Base-by-base conservation (phyloP, 1,140 invertebrate genomes). In the Drosophila punjabiensis region DNA sequence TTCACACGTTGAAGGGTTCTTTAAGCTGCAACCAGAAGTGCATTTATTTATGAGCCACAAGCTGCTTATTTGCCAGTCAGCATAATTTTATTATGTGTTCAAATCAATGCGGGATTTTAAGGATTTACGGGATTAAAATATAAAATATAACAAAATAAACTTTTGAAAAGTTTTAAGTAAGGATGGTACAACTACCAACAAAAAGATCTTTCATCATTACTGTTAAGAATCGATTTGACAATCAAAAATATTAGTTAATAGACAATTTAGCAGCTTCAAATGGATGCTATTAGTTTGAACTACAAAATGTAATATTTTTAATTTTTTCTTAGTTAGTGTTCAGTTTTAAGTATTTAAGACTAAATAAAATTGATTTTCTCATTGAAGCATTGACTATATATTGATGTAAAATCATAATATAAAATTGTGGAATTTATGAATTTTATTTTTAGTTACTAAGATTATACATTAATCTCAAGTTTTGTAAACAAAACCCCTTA, bases 1-100 rank as follows among this genome's bases (percentile, higher is more conserved):
- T 74, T 74, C 67, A 61, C 78, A 75, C 48, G 30, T 48, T 67
- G 30, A 80, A 84, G 81, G 68, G 70, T 59, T 47, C 62, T 76
- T 35, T 43, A 61, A 41, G 50, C 55, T 74, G 35, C 43, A 18
- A 30, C 37, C 24, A 43, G 24, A 37, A 37, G 32, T 35, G 64
- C 53, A 69, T 35, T 56, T 55, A 71, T 69, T 69, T 74, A 74
- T 74, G 69, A 74, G 55, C 68, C 53, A 69, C 39, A 39, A 30
- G 43, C 10, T 73, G 52, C 43, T 47, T 24, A 59, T 74, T 69
- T 71, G 35, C 39, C 65, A 50, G 37, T 14, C n/a, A 53, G 47
- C 68, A 74, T 74, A 74, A 61, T 73, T 30, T 32, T 24, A 18
- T 32, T 20, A 8, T n/a, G 7, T 18, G 8, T 13, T 13, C 5